phyloP scores from a whole-genome alignment of 2,113 vertebrate species.

The Micronycteris hirsuta region DNA sequence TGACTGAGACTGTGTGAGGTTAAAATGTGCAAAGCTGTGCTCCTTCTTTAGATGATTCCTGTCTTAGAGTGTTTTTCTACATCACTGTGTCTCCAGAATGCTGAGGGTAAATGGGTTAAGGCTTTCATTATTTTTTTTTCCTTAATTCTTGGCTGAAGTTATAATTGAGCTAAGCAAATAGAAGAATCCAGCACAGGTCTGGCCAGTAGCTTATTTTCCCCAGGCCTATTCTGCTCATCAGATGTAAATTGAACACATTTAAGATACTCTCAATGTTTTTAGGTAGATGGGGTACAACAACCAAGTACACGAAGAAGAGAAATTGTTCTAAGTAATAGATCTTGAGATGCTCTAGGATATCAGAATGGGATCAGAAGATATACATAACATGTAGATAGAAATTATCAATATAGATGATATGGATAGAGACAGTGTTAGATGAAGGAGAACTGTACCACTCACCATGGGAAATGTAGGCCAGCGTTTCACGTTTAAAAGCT shows the following conservation, averaged over 20 bases:
- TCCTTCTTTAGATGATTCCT: not conserved
- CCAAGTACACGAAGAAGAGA: not conserved
- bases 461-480: too few species aligned
- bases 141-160: not conserved
- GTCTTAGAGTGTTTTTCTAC: fast-evolving
- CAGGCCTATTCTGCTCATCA: not conserved
- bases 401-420: not conserved
- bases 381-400: not conserved
- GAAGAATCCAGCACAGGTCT: not conserved
- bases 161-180: not conserved
- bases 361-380: not conserved
- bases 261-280: not conserved
- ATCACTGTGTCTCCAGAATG: not conserved
- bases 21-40: not conserved
- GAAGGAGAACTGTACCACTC: too few species aligned
- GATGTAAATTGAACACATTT: not conserved
- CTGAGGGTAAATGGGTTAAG: not conserved
- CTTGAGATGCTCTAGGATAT: not conserved
- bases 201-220: not conserved
- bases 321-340: not conserved
- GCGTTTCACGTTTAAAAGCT: too few species aligned
- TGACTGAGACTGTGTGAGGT: not conserved
- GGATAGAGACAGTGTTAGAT: too few species aligned
- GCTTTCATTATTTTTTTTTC: not conserved
- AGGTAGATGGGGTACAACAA: not conserved